Conservation (phyloP, 2,113 vertebrate species). For the Ictalurus punctatus region DNA sequence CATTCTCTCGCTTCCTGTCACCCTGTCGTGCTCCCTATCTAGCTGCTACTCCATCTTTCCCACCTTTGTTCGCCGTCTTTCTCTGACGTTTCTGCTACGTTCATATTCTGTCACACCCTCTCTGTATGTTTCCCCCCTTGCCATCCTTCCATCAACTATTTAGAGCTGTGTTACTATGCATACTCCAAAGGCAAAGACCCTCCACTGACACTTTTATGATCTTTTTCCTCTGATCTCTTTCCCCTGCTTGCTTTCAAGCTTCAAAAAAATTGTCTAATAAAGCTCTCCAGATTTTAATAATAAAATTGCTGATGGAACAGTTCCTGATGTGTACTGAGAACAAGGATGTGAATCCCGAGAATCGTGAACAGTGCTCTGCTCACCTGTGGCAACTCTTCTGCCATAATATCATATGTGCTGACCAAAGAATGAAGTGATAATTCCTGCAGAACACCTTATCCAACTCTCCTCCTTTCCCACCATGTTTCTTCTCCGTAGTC, state of each 20-base stretch:
- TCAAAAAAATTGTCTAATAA: conserved; percentile 19
- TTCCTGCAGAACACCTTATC: neutral
- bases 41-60: conserved; percentile 18
- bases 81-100: neutral
- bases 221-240: conserved; percentile 6
- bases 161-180: neutral
- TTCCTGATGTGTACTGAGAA: neutral
- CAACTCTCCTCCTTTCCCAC: neutral
- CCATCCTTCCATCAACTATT: conserved; percentile 15
- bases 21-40: conserved; percentile 1
- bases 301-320: neutral
- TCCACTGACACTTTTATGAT: neutral
- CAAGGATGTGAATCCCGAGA: neutral
- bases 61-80: conserved; percentile 13
- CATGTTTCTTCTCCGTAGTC: neutral
- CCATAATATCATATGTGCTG: neutral
- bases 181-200: neutral
- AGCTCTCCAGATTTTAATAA: conserved; percentile 20
- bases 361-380: neutral
- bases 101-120: conserved; percentile 18
- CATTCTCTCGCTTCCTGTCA: neutral
- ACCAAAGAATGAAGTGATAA: neutral
- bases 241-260: conserved; percentile 14
- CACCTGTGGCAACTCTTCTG: neutral
- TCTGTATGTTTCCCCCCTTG: neutral